phyloP scores from a whole-genome alignment of 2,888 invertebrate genomes.

The Pristionchus japonicus region DNA sequence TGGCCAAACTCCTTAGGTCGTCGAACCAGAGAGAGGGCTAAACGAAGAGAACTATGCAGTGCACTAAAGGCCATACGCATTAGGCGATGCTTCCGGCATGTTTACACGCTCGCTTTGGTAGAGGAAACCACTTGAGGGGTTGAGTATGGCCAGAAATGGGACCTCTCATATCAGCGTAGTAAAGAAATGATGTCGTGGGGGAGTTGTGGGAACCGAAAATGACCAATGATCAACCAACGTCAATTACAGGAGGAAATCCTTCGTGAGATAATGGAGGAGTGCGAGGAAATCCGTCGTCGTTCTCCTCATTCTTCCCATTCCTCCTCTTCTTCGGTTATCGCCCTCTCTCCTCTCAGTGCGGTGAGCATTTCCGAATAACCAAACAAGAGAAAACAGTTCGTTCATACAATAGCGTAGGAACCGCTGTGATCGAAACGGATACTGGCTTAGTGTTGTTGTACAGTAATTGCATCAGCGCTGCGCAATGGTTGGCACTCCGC shows the following conservation, averaged over 20 bases:
- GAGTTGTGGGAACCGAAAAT: no score
- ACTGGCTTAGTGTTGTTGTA: neutral
- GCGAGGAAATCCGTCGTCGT: constrained; percentile 69
- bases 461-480: neutral
- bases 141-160: neutral
- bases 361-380: neutral
- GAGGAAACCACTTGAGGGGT: neutral
- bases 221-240: neutral
- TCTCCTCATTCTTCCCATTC: constrained; percentile 43
- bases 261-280: constrained; percentile 72
- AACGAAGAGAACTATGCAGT: neutral
- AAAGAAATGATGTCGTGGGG: no score
- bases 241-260: constrained; percentile 65
- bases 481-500: neutral
- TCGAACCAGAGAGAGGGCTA: neutral
- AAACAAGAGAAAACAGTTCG: neutral
- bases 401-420: neutral
- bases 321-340: neutral
- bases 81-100: neutral
- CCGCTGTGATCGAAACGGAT: neutral
- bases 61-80: neutral
- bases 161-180: no score
- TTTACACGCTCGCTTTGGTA: neutral
- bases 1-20: no score
- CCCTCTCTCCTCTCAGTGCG: neutral